Base-by-base conservation (phyloP, 2,113 vertebrate species). In the Larimichthys polyactis region DNA sequence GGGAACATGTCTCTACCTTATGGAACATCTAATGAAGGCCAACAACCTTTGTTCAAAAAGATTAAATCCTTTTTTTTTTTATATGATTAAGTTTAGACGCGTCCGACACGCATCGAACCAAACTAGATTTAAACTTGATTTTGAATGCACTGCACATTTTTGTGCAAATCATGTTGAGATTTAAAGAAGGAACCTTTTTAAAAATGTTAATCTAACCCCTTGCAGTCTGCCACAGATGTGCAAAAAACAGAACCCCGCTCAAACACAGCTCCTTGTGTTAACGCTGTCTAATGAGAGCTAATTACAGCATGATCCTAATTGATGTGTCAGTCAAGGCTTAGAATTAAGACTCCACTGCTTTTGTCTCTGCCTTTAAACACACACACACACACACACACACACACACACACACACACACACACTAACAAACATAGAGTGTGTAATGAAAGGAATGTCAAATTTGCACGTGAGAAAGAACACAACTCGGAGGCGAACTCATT, bases 281-380 rank as follows among this genome's bases (percentile, higher is more conserved):
- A 75, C 36, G 72, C 68, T 86, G 74, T 58, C 82, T 90, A 81
- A 93, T 88, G 88, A 86, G 76, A 86, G 71, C 81, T 92, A 92
- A 94, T 93, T 91, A 87, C 86, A 81, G 75, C 78, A 63, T 83
- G 85, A 81, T 88, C 66, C 71, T 85, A 90, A 91, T 84, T 87
- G 86, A 88, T 75, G 82, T 81, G 84, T 86, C 87, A 82, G 70
- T 82, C 75, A 77, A 71, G 65, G 71, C 72, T 83, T 49, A 57
- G 66, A 49, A 49, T 79, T 65, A 70, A 72, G 70, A 63, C 36
- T 49, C 52, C 20, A 76, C 58, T 72, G 71, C 66, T 72, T 75
- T 71, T 76, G 63, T 60, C 4, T 72, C 49, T 46, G 40, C 19
- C 58, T 65, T 51, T 63, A 10, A 44, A 81, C 46, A 51, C 51